Evolutionary conservation across 2,113 vertebrate species (phyloP), one percentile per base, ranked within the genome.

Genomic region (Cygnus buccinator): DNA sequence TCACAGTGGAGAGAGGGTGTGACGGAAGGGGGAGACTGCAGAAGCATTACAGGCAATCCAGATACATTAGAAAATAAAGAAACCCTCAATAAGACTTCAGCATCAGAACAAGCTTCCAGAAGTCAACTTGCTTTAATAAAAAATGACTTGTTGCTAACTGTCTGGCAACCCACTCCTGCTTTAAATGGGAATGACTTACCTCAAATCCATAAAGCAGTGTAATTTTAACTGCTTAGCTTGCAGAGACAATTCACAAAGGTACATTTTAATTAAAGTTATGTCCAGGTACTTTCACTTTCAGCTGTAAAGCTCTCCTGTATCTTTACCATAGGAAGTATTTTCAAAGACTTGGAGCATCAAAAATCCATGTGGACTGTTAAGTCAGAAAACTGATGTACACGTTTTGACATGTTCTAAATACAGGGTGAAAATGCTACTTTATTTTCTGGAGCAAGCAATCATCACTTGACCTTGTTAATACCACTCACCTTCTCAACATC

Each of bases 401-500:
- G 11, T 59, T 74, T 46, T 48, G 46, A 84, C n/a, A 28, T 16
- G 10, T 46, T 75, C 82, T 6, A 39, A 12, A 62, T 17, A 11
- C n/a, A 37, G 10, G 1, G 18, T 72, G 62, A 66, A 87, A 89
- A 25, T 0, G 23, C 14, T 67, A n/a, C 54, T 63, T 65, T n/a
- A 16, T 50, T 77, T 94, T 86, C 82, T 75, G 55, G 74, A 74
- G 33, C 9, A 61, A 9, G 14, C 16, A 8, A 63, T 63, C 19
- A 67, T n/a, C 20, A 8, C 37, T 11, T 46, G 31, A 72, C 50
- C 2, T 1, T 19, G 25, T 25, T 39, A 57, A 22, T 35, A 62
- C 46, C 1, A 3, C 97, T 98, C 97, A 99, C 99, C 98, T 98
- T 99, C 97, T 99, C 99, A 77, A 99, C 98, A 15, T 99, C 99